Percentiles rank a stretch among this genome's conserved stretches.
These are phyloP conservation scores for Caenorhabditis panamensis DNA, from an alignment of 2,888 invertebrate genomes.

Conservation along the genomic window DNA sequence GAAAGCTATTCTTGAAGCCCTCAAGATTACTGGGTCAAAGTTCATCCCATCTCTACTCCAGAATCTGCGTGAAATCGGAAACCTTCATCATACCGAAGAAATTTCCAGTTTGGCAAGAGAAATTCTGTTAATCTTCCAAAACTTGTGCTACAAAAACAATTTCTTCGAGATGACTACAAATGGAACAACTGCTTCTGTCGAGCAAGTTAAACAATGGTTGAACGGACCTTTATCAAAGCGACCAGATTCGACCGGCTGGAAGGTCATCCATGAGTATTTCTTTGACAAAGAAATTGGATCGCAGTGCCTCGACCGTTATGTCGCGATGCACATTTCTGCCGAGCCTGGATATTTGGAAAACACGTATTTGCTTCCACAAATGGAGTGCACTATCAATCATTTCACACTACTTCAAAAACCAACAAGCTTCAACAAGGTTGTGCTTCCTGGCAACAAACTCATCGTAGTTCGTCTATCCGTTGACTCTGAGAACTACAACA, in stretches of 20 bases:
- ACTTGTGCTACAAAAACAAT: constrained; percentile 59
- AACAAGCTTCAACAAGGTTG: constrained; percentile 54
- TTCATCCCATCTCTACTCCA: constrained; percentile 65
- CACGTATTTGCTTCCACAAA: constrained; percentile 53
- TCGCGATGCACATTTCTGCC: constrained; percentile 63
- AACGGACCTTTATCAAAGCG: constrained; percentile 24
- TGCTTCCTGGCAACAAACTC: constrained; percentile 48
- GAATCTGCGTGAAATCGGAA: constrained; percentile 72
- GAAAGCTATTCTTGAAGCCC: constrained; percentile 64
- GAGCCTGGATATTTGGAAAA: constrained; percentile 65
- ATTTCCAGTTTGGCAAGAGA: constrained; percentile 67
- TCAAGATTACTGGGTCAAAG: constrained; percentile 48
- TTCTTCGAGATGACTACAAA: constrained; percentile 36
- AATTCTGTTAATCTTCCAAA: constrained; percentile 62
- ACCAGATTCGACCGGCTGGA: constrained; percentile 55
- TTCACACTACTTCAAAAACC: constrained; percentile 43
- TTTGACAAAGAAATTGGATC: constrained; percentile 70
- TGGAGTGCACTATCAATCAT: constrained; percentile 46
- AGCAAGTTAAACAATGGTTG: constrained; percentile 49
- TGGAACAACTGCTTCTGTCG: constrained; percentile 30
- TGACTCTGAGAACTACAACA: constrained; percentile 30
- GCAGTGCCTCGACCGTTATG: constrained; percentile 42
- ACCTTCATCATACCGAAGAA: constrained; percentile 71
- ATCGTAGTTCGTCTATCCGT: constrained; percentile 52
- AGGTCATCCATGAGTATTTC: constrained; percentile 79